phyloP scores from a whole-genome alignment of 2,113 vertebrate genomes.

The Coryphaenoides rupestris region DNA sequence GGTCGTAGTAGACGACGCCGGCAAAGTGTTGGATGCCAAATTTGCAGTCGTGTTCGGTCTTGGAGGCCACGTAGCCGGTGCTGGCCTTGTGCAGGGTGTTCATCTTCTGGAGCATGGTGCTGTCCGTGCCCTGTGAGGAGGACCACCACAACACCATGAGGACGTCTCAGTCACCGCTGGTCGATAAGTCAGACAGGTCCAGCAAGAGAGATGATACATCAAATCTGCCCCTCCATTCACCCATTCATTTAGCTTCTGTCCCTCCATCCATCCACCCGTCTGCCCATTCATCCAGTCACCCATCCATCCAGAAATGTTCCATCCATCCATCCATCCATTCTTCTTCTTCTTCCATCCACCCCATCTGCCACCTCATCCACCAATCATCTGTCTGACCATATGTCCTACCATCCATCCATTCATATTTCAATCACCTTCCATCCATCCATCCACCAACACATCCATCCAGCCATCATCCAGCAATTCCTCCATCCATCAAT shows the following conservation, averaged over 20 bases:
- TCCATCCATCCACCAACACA: not conserved
- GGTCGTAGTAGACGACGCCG: slow-evolving; percentile 83
- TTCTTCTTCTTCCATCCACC: not conserved
- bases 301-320: not conserved
- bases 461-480: not conserved
- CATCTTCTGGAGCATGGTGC: slow-evolving; percentile 86
- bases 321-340: not conserved
- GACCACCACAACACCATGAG: not conserved
- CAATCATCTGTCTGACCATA: not conserved
- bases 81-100: slow-evolving; percentile 74
- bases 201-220: too few relatives aligned
- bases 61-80: slow-evolving; percentile 77
- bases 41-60: slow-evolving; percentile 70
- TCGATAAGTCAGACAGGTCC: too few relatives aligned
- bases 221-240: too few relatives aligned
- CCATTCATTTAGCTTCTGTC: too few relatives aligned
- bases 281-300: too few relatives aligned
- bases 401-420: not conserved
- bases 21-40: slow-evolving; percentile 91
- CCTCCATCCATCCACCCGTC: too few relatives aligned
- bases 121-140: slow-evolving; percentile 82
- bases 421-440: not conserved
- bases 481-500: not conserved
- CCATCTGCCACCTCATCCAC: too few relatives aligned
- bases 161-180: not conserved